phyloP scores from a whole-genome alignment of 1,140 invertebrate genomes.

The Zaprionus lachaisei region DNA sequence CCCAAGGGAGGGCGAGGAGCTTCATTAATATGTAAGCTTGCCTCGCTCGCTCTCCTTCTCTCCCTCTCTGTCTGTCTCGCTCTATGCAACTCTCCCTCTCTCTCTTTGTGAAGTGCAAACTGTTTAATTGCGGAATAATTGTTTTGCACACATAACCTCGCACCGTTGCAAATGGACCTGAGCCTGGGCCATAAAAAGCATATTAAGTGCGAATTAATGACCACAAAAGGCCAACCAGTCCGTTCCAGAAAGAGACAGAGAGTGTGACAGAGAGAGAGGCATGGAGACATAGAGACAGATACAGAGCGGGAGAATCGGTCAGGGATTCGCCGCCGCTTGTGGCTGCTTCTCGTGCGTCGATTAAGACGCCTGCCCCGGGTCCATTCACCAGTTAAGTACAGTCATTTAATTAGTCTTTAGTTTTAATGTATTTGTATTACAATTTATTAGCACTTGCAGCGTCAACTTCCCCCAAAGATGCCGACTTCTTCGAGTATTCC shows the following conservation, averaged over 20 bases:
- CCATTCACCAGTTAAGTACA: conserved; percentile 69
- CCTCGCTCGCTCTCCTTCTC: conserved; percentile 1
- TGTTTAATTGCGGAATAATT: conserved; percentile 84
- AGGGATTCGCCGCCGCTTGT: background rate
- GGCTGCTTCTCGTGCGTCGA: conserved; percentile 36
- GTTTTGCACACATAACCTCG: conserved; percentile 83
- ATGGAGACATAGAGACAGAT: background rate
- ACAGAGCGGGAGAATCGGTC: background rate
- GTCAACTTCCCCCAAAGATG: background rate
- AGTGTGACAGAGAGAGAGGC: background rate
- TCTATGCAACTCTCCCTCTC: conserved; percentile 6
- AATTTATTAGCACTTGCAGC: conserved; percentile 77
- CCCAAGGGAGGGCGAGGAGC: conserved; percentile 37
- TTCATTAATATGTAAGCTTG: conserved; percentile 73
- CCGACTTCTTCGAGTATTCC: background rate
- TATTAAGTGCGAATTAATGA: conserved; percentile 83
- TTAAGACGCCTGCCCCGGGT: conserved; percentile 64
- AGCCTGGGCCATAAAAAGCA: conserved; percentile 75
- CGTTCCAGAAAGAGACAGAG: background rate
- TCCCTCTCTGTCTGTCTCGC: background rate
- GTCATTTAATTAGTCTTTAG: conserved; percentile 83
- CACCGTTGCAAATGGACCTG: conserved; percentile 72
- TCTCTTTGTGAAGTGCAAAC: conserved; percentile 69
- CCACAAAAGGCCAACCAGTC: conserved; percentile 73
- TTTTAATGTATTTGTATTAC: conserved; percentile 83